phyloP scores from a whole-genome alignment of 2,888 invertebrate species.

The Eupithecia abbreviata region DNA sequence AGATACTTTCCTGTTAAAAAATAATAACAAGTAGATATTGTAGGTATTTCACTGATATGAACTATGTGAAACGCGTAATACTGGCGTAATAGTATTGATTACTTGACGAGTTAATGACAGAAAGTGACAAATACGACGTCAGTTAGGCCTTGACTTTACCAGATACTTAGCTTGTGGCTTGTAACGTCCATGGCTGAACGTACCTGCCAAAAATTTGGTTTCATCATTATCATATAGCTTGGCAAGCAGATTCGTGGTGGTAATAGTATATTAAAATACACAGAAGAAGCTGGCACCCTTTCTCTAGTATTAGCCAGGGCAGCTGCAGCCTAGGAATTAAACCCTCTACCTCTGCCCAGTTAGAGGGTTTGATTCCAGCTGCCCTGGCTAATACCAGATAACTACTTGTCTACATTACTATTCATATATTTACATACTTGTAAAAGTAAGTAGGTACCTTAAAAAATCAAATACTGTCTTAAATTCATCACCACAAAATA shows the following conservation, averaged over 20 bases:
- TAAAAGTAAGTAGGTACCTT: too few relatives aligned
- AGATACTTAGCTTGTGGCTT: too few relatives aligned
- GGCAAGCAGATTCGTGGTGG: background rate
- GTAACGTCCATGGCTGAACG: background rate
- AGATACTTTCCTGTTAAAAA: background rate
- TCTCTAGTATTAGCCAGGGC: too few relatives aligned
- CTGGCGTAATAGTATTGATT: background rate
- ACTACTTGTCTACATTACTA: background rate
- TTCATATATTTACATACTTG: background rate
- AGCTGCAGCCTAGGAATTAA: too few relatives aligned
- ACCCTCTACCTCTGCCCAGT: too few relatives aligned
- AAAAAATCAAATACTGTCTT: background rate
- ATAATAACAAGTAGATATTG: background rate
- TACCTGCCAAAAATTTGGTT: background rate
- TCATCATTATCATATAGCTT: background rate
- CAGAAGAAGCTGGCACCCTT: background rate
- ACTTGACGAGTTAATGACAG: background rate
- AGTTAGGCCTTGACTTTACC: background rate
- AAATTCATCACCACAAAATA: background rate
- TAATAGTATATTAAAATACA: background rate
- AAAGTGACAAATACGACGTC: background rate
- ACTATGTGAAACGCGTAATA: background rate
- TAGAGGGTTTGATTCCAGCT: background rate
- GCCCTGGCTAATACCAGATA: background rate
- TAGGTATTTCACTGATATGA: too few relatives aligned